phyloP scores from a whole-genome alignment of 2,797 vertebrate genomes.

The Brachymystax lenok region DNA sequence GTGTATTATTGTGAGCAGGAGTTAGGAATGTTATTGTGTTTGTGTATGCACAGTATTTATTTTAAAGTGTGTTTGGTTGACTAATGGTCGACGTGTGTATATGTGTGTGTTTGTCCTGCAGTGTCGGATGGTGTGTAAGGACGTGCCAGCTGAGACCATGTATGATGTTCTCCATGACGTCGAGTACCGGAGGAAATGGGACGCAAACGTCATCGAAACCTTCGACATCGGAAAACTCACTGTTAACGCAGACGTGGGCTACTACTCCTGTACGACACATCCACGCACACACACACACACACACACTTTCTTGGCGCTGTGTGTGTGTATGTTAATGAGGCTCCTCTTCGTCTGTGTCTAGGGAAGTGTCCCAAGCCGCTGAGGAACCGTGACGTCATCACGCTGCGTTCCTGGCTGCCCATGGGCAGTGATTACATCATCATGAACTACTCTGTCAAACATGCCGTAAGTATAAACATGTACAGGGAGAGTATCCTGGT shows the following conservation, averaged over 20 bases:
- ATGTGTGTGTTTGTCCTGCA: constrained; percentile 55
- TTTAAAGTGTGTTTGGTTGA: neutral
- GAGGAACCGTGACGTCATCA: constrained; percentile 92
- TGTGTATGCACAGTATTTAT: neutral
- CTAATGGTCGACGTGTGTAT: neutral
- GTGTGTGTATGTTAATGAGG: constrained; percentile 5
- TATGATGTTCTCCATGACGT: constrained; percentile 95
- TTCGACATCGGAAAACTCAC: constrained; percentile 95
- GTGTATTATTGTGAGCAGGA: constrained; percentile 1
- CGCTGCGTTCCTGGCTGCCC: constrained; percentile 92
- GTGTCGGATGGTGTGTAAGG: constrained; percentile 91
- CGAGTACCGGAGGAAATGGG: constrained; percentile 93
- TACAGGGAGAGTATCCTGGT: neutral
- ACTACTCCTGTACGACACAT: constrained; percentile 84
- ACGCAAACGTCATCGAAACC: constrained; percentile 94
- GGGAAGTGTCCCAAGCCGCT: constrained; percentile 93
- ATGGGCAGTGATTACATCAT: constrained; percentile 95
- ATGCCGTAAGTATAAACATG: constrained; percentile 76
- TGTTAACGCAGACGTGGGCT: constrained; percentile 91
- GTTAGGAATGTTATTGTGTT: neutral
- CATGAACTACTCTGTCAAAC: constrained; percentile 97
- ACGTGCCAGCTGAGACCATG: constrained; percentile 85
- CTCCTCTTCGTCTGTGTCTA: constrained; percentile 50
- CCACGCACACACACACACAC: neutral
- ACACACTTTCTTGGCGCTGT: neutral